Base-by-base conservation (phyloP, 2,113 vertebrate species). In the Hippopotamus amphibius region DNA sequence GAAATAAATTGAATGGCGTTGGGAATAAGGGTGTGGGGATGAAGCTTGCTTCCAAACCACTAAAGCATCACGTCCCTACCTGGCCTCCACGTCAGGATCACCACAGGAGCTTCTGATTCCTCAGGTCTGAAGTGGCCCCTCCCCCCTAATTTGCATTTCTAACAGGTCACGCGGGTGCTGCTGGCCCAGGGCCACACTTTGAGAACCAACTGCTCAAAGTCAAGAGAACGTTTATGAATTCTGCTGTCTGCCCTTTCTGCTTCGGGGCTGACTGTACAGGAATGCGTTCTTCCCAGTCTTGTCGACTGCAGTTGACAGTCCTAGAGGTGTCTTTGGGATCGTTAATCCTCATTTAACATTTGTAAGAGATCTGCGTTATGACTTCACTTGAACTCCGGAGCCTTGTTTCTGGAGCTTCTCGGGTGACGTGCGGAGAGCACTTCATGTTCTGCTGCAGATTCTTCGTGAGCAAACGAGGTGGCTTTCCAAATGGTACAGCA, bases 321-420 rank as follows among this genome's bases (percentile, higher is more conserved):
- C 80, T 65, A 53, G 83, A 13, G 3, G 1, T 22, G 50, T 37
- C 85, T 96, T 83, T 86, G 81, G 96, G 89, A 69, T 81, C 22
- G 48, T 85, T 87, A 76, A 87, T 96, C 86, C 37, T 7, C 2
- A 74, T 59, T 96, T 84, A 96, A 59, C 79, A 30, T 37, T 87
- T 96, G 65, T 82, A 92, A 80, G 88, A 85, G 95, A 65, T 90
- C 84, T 84, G 3, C 55, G 48, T 93, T 59, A 14, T 69, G 69
- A 83, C 79, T 82, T 97, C 72, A 0, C 63, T 92, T 66, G 9
- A 95, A n/a, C 0, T 63, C 88, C 24, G 41, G 84, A 84, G 83
- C 77, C 79, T 74, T 41, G n/a, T 81, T 92, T 33, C 48, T 37
- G 26, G 14, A 66, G 71, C 74, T 95, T 91, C 87, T 4, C 0